Percentiles rank a stretch among this genome's conserved stretches.
phyloP scores from a whole-genome alignment of 2,888 invertebrate species.

The Napeogenes sylphis region DNA sequence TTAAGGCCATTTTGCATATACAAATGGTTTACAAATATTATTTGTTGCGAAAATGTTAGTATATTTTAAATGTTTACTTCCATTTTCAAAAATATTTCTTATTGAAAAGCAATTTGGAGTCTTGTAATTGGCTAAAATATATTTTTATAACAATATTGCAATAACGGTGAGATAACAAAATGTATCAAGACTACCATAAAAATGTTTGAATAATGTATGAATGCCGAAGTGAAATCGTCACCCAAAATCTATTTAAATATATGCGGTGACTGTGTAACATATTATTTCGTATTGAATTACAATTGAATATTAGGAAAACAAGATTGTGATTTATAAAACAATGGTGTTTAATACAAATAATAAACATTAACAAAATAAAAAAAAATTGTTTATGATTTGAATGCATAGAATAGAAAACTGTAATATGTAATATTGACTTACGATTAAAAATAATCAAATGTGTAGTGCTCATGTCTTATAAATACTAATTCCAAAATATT shows the following conservation, averaged over 20 bases:
- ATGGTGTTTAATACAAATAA: neutral
- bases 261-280: constrained; percentile 34
- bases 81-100: no score
- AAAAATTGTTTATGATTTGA: no score
- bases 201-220: constrained; percentile 45
- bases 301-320: constrained; percentile 6
- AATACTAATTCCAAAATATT: no score
- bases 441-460: no score
- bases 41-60: no score
- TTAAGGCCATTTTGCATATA: neutral
- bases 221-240: constrained; percentile 39
- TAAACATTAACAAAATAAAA: no score
- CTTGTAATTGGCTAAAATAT: constrained; percentile 19
- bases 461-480: no score
- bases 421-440: no score
- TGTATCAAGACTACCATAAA: constrained; percentile 36
- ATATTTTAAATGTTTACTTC: no score
- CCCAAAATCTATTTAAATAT: constrained; percentile 44
- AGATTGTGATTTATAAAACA: neutral
- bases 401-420: no score
- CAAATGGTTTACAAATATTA: no score
- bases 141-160: constrained; percentile 23
- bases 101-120: constrained; percentile 4
- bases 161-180: constrained; percentile 29
- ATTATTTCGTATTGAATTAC: constrained; percentile 34